Evolutionary conservation across 1,140 invertebrate species (phyloP).

Genomic region (Phymorhynchus buccinoides): DNA sequence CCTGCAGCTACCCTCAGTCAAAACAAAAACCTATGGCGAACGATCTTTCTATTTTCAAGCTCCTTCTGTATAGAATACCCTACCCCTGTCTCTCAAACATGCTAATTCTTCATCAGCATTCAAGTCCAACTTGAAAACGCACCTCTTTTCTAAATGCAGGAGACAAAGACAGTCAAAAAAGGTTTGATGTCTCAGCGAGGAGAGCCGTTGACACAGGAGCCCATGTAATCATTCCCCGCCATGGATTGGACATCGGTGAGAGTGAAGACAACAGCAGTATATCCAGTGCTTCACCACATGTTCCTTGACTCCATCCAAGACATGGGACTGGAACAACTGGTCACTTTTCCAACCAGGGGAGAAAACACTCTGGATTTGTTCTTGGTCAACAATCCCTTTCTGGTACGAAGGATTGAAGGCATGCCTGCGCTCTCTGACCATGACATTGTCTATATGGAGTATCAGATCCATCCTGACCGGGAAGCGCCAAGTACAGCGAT

Average conservation of each 20-base stretch:
- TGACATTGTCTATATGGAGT: not conserved
- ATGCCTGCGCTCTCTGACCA: conserved; percentile 11
- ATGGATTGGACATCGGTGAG: not conserved
- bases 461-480: not conserved
- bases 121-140: no score
- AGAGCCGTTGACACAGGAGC: not conserved
- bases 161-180: not conserved
- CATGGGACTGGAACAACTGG: not conserved
- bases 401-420: not conserved
- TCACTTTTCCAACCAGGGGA: not conserved
- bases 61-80: no score
- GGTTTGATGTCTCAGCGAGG: not conserved
- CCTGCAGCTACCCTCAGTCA: no score
- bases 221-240: not conserved
- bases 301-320: not conserved
- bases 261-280: not conserved
- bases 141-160: no score
- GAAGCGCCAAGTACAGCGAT: not conserved
- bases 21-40: no score
- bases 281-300: not conserved
- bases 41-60: no score
- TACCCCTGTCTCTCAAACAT: no score
- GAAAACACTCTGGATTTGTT: conserved; percentile 13
- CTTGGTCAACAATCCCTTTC: not conserved
- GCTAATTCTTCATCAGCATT: no score